Base-by-base conservation (phyloP, 2,797 vertebrate species). In the Phalanger gymnotis region DNA sequence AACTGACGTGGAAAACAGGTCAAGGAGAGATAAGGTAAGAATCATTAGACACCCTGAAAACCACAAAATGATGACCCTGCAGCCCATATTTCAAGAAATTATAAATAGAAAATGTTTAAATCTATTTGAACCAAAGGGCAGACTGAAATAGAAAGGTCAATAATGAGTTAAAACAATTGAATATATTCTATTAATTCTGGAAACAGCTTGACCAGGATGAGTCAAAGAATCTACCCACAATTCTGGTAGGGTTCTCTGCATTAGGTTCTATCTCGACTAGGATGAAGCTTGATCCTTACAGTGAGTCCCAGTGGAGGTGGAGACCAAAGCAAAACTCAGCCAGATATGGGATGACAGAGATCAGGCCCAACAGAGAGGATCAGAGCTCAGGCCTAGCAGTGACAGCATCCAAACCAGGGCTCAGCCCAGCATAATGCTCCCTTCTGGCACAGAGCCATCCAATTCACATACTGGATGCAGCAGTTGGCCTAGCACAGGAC, bases 151-250 rank as follows among this genome's bases (percentile, higher is more conserved):
- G n/a, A 73, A 73, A 6, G 61, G 34, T 66, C 61, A 66, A 2
- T 66, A n/a, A 58, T 31, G 12, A 66, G 31, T n/a, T 66, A 5
- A 66, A n/a, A 66, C 16, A 66, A 16, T 66, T 3, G 90, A 57
- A 54, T 52, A 53, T 96, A 27, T 97, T 98, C 96, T 95, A 93
- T 98, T 97, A 95, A 91, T 98, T 98, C 28, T 98, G 99, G 97
- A 98, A 97, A 95, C 98, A 99, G n/a, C 96, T 98, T 57, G 98
- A 98, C 2, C 99, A 99, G 73, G 99, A 99, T 97, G 99, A 99
- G 99, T 99, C 99, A 99, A 99, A 98, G 81, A 51, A 90, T 94
- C 97, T 57, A 34, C 96, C 95, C 97, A 51, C 19, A 54, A 91
- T 31, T 95, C 31, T 94, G 61, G 53, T 95, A 57, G 92, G 87